Percentiles rank a stretch among this genome's conserved stretches.
Evolutionary conservation across 2,113 vertebrate species (phyloP).

Genomic region (Calonectris borealis): DNA sequence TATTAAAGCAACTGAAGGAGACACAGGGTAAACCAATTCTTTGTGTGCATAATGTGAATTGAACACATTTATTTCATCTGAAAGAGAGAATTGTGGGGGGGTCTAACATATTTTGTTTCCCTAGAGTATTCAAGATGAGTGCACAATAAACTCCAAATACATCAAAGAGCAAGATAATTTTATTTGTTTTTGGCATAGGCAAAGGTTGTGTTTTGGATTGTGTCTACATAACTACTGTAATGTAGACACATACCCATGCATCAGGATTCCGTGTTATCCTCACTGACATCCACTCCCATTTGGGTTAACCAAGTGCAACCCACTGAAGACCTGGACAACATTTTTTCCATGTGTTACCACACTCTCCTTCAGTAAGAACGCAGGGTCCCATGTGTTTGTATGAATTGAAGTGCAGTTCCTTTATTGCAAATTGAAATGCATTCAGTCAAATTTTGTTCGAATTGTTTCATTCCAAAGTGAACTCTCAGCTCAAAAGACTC

Average conservation of each 20-base stretch:
- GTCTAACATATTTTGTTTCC: not conserved
- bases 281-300: not conserved
- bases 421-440: accelerated
- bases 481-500: not conserved
- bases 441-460: not conserved
- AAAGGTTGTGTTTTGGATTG: not conserved
- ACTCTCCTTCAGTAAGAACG: accelerated
- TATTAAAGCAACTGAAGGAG: not conserved
- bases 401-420: not conserved
- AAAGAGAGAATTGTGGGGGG: not conserved
- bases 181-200: not conserved
- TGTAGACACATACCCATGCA: not conserved
- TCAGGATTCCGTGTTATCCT: not conserved
- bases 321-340: not conserved
- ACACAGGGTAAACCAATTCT: not conserved
- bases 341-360: not conserved
- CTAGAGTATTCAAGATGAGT: not conserved
- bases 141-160: not conserved
- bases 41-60: not conserved
- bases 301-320: not conserved
- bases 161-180: not conserved
- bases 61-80: not conserved
- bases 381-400: not conserved
- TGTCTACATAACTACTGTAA: not conserved
- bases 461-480: not conserved